These are phyloP conservation scores for Torymus auratus DNA, from an alignment of 2,888 invertebrate genomes.

Conservation along the genomic window DNA sequence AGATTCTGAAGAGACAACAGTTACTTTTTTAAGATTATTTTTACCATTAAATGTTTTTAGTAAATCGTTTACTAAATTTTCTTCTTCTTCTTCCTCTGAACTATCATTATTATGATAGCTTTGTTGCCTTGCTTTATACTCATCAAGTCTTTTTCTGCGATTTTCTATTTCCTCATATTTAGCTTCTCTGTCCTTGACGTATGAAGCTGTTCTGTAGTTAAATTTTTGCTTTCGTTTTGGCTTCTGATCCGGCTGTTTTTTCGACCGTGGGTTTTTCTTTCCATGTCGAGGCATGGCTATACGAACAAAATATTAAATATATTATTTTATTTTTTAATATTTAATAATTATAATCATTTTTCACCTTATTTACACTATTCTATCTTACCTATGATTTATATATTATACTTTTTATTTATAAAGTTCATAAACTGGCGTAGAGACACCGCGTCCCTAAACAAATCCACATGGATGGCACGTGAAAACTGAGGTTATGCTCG, in stretches of 20 bases:
- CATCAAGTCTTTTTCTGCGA: constrained; percentile 73
- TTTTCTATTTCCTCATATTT: constrained; percentile 72
- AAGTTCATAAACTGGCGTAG: background rate
- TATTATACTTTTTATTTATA: background rate
- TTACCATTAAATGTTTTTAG: constrained; percentile 76
- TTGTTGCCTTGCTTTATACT: constrained; percentile 77
- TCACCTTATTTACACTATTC: background rate
- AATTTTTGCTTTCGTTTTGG: constrained; percentile 71
- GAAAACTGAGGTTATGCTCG: constrained; percentile 19
- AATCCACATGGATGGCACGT: constrained; percentile 35
- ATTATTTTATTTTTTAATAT: background rate
- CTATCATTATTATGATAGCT: constrained; percentile 74
- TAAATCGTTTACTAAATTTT: constrained; percentile 79
- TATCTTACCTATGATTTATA: constrained; percentile 21
- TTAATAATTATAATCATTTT: background rate
- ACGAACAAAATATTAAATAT: background rate
- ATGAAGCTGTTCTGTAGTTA: constrained; percentile 68
- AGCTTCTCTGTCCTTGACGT: constrained; percentile 70
- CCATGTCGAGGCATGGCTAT: constrained; percentile 44
- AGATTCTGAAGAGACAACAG: constrained; percentile 73
- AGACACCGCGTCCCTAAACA: constrained; percentile 20
- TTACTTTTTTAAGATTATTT: constrained; percentile 63
- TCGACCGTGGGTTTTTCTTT: constrained; percentile 47
- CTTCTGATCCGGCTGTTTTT: constrained; percentile 60
- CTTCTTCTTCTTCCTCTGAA: constrained; percentile 78